Percentiles rank a stretch among this genome's conserved stretches.
These are phyloP conservation scores for Pogonophryne albipinna DNA, from an alignment of 2,797 vertebrate species.

Conservation along the genomic window DNA sequence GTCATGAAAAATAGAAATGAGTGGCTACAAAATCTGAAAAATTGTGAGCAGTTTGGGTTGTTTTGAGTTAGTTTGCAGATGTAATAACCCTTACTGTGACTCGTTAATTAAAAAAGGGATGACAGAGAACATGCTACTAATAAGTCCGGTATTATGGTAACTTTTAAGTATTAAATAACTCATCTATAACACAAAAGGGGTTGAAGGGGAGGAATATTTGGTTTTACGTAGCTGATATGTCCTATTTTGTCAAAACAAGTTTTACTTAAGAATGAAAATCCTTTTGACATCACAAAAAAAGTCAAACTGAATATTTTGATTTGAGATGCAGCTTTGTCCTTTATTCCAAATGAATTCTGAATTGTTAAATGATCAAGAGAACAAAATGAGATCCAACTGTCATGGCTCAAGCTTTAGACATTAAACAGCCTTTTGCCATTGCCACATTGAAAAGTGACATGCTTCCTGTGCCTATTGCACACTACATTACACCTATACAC, in stretches of 20 bases:
- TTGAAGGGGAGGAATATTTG: background rate
- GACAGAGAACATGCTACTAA: too few relatives aligned
- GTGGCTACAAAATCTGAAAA: background rate
- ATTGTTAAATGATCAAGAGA: slow-evolving; percentile 41
- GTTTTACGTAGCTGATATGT: background rate
- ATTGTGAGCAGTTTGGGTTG: background rate
- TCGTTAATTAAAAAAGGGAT: too few relatives aligned
- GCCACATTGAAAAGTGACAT: slow-evolving; percentile 26
- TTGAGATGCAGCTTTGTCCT: slow-evolving; percentile 29
- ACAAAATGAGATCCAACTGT: slow-evolving; percentile 29
- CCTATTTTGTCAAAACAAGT: background rate
- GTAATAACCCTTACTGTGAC: background rate
- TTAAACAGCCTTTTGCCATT: slow-evolving; percentile 17
- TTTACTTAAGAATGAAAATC: background rate
- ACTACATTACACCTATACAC: background rate
- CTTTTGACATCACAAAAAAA: background rate
- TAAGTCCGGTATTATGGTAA: too few relatives aligned
- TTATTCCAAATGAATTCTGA: slow-evolving; percentile 39
- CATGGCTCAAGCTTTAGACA: slow-evolving; percentile 29
- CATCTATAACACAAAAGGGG: background rate
- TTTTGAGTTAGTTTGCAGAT: background rate
- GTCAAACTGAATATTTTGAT: slow-evolving; percentile 24
- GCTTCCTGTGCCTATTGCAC: slow-evolving; percentile 2
- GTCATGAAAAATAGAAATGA: background rate
- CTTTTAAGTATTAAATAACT: background rate